A percentile compares a stretch with the other conserved stretches of the same genome.
These are phyloP conservation scores for Periophthalmus magnuspinnatus DNA, from an alignment of 2,797 vertebrate species.

Conservation along the genomic window DNA sequence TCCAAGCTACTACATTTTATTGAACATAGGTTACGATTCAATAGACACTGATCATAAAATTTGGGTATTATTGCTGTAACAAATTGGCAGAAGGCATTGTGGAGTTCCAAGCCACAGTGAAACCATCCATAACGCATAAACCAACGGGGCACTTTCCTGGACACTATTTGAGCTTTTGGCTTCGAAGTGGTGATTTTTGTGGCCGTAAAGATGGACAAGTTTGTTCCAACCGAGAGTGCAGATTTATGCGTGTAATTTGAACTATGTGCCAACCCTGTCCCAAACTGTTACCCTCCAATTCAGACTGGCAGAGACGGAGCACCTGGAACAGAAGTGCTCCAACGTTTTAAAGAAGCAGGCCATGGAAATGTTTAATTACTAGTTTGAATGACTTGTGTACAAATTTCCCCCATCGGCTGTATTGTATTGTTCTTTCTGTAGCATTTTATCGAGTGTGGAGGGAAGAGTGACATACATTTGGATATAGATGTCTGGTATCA, in stretches of 20 bases:
- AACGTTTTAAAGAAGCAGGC: slow-evolving; percentile 1
- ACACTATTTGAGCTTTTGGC: slow-evolving; percentile 18
- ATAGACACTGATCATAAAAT: slow-evolving; percentile 43
- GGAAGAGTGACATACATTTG: not conserved
- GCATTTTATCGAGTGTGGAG: not conserved
- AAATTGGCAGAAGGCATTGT: slow-evolving; percentile 28
- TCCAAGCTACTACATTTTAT: slow-evolving; percentile 30
- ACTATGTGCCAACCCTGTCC: slow-evolving; percentile 31
- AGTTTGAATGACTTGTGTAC: slow-evolving; percentile 1
- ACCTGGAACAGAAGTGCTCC: slow-evolving; percentile 12
- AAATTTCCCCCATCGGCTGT: too few relatives aligned
- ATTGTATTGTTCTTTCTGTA: not conserved
- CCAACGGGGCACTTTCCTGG: slow-evolving; percentile 53
- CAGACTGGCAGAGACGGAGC: slow-evolving; percentile 16
- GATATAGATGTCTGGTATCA: not conserved
- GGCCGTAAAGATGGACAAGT: slow-evolving; percentile 49
- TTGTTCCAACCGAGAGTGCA: slow-evolving; percentile 30
- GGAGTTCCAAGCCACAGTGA: slow-evolving; percentile 43
- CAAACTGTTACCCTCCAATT: slow-evolving; percentile 20
- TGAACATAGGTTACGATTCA: slow-evolving; percentile 29
- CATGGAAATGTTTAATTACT: slow-evolving; percentile 15
- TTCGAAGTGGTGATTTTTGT: slow-evolving; percentile 67
- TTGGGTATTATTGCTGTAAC: slow-evolving; percentile 24
- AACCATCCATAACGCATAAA: slow-evolving; percentile 61
- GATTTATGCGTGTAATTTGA: slow-evolving; percentile 43